These are phyloP conservation scores for Allygus modestus DNA, from an alignment of 2,888 invertebrate species.

Conservation along the genomic window DNA sequence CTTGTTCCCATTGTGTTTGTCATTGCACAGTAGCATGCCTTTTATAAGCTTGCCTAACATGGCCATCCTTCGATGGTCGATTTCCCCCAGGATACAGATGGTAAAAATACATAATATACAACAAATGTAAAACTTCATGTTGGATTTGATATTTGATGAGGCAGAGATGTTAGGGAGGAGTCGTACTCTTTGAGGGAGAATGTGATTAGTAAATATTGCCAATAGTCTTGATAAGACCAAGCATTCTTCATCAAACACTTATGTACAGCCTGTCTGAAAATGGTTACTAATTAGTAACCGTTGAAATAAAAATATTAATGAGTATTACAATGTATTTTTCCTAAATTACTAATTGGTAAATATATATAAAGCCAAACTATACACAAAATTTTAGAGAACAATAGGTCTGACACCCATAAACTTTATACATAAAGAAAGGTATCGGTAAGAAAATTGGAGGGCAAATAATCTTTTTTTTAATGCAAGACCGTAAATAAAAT, in stretches of 20 bases:
- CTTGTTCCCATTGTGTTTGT: conserved; percentile 23
- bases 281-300: not conserved
- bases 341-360: no score
- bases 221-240: not conserved
- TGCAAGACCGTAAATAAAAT: no score
- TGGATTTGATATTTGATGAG: not conserved
- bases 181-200: not conserved
- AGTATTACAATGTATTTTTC: no score
- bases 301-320: no score
- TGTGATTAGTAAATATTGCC: not conserved
- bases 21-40: conserved; percentile 7
- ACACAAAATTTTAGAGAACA: no score
- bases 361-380: no score
- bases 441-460: no score
- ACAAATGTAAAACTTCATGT: not conserved
- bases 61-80: not conserved
- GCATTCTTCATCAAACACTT: not conserved
- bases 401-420: no score
- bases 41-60: not conserved
- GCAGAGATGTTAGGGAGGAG: not conserved
- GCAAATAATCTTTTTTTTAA: no score
- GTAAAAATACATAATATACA: conserved; percentile 4
- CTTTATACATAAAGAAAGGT: no score
- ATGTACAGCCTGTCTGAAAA: not conserved
- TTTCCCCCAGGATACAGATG: conserved; percentile 20